These are phyloP conservation scores for Malacoraja senta DNA, from an alignment of 2,797 vertebrate genomes.

Conservation along the genomic window DNA sequence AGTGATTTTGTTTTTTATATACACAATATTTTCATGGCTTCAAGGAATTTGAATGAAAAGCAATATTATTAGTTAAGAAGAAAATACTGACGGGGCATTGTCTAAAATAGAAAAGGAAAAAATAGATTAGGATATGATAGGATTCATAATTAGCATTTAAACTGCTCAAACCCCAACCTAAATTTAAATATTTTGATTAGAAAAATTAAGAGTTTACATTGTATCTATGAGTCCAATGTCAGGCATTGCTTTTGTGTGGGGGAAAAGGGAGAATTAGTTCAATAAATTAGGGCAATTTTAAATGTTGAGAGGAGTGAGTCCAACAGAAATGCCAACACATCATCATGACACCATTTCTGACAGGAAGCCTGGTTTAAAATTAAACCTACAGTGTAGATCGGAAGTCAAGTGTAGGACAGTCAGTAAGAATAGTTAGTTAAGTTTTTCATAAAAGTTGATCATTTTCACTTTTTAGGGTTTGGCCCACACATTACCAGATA, in stretches of 20 bases:
- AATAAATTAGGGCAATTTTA: neutral
- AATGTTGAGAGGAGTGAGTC: neutral
- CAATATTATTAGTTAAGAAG: neutral
- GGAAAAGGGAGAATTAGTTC: neutral
- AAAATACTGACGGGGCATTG: neutral
- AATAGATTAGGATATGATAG: neutral
- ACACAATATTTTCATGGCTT: neutral
- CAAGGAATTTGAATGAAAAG: neutral
- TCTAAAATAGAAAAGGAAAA: neutral
- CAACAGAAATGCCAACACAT: neutral
- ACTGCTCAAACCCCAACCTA: neutral
- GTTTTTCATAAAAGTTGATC: neutral
- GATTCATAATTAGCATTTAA: neutral
- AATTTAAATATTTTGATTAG: neutral
- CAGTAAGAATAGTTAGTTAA: neutral
- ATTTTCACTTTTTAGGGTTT: neutral
- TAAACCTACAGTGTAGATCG: neutral
- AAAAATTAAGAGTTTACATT: neutral
- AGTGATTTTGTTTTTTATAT: neutral
- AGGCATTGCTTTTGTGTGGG: neutral
- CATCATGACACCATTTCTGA: neutral
- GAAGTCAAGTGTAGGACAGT: neutral
- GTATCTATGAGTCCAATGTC: no score
- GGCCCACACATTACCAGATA: neutral
- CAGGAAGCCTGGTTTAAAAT: neutral